Percentiles rank a stretch among this genome's conserved stretches.
Conservation (phyloP, 2,113 vertebrate species). For the Neofelis nebulosa region DNA sequence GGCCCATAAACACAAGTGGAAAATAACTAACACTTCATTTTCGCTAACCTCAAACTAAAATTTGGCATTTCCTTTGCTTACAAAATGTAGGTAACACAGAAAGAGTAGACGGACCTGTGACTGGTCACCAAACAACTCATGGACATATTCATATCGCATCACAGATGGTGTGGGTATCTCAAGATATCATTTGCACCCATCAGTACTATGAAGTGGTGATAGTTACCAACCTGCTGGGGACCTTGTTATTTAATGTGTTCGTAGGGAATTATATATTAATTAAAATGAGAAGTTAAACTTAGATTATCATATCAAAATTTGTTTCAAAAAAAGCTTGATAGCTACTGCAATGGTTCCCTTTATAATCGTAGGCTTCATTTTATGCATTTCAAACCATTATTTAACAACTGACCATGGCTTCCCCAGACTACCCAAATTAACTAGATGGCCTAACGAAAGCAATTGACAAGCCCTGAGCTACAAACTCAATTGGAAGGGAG, state of each 20-base stretch:
- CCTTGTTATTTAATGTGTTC: constrained; percentile 29
- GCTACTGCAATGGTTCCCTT: background rate
- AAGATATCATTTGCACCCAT: background rate
- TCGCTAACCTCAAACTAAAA: constrained; percentile 17
- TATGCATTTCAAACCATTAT: constrained; percentile 36
- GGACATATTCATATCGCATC: background rate
- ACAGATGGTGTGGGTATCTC: background rate
- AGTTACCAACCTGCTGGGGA: background rate
- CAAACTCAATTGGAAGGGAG: background rate
- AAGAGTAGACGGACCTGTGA: constrained; percentile 14
- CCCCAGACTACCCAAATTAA: background rate
- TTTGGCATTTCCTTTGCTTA: constrained; percentile 35
- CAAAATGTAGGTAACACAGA: background rate
- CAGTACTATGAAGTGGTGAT: constrained; percentile 10
- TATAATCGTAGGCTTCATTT: constrained; percentile 22
- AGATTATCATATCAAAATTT: constrained; percentile 36
- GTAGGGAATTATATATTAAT: background rate
- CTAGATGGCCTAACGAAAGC: background rate
- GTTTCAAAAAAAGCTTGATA: constrained; percentile 25
- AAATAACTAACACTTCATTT: constrained; percentile 41
- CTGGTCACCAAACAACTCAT: background rate
- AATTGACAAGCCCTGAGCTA: background rate
- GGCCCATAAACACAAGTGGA: background rate
- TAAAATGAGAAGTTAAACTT: background rate
- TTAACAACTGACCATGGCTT: constrained; percentile 36